Base-by-base conservation (phyloP, 2,888 invertebrate genomes). In the Hyles lineata region DNA sequence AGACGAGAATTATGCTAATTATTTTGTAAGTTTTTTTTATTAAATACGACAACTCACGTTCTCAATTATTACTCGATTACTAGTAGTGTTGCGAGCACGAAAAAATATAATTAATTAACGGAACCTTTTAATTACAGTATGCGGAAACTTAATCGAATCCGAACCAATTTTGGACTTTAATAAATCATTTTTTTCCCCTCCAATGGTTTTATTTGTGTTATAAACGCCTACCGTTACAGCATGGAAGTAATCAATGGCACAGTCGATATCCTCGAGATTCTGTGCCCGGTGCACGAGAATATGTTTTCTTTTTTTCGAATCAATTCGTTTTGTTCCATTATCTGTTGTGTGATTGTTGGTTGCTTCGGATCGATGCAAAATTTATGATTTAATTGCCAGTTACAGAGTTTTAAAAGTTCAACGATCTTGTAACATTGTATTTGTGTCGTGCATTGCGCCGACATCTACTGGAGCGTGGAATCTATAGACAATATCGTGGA, bases 321-420 rank as follows among this genome's bases (percentile, higher is more conserved):
- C 88, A 87, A 89, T 90, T 90, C 89, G 87, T 91, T 92, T 90
- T 91, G 90, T 92, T 91, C 89, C 89, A 91, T 92, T 92, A 91
- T 93, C 90, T 90, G 89, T 87, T 87, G 89, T 91, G 89, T 93
- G 93, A 93, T 94, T 93, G 93, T 93, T 89, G 92, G 93, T 92
- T 93, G 89, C 89, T 88, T 86, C 84, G 89, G 84, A 90, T 90
- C 92, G 91, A 89, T 89, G 89, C 85, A 87, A 90, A 91, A 93
- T 94, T 93, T 94, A 94, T 93, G 92, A 92, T 93, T 94, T 94
- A 94, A 94, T 94, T 94, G 93, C 89, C 81, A 85, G 87, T 88
- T 89, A 85, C 83, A 83, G 82, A 55, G 70, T 80, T 79, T 85
- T 81, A 81, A 74, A 84, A 78, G 89, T 81, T 83, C 88, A 83